Conservation (phyloP, 2,113 vertebrate species). For the Malurus cyaneus region DNA sequence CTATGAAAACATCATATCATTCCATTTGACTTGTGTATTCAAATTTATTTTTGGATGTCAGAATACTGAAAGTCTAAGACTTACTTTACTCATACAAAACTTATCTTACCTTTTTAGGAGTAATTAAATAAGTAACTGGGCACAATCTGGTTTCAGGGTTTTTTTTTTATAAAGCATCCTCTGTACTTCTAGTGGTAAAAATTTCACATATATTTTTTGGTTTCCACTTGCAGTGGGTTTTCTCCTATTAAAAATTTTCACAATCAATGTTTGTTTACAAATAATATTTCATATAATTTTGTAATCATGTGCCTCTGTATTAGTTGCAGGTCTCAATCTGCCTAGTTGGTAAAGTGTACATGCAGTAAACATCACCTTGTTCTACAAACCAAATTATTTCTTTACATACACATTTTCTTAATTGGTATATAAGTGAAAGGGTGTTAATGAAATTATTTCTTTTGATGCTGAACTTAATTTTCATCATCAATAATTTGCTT, state of each 20-base stretch:
- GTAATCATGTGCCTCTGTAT: not conserved
- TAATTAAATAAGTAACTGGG: not conserved
- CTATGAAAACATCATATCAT: not conserved
- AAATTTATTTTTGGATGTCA: not conserved
- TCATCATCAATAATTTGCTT: not conserved
- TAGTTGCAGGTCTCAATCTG: not conserved
- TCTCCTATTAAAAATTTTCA: slow-evolving; percentile 4
- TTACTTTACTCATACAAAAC: not conserved
- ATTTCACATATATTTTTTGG: not conserved
- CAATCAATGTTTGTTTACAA: not conserved
- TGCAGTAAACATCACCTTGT: not conserved
- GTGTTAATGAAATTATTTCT: slow-evolving; percentile 36
- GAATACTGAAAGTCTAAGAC: not conserved
- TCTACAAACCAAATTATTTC: not conserved
- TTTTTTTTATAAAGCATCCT: not conserved
- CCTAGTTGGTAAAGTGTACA: not conserved
- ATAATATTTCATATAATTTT: not conserved
- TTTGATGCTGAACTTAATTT: not conserved
- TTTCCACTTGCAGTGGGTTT: not conserved
- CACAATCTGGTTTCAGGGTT: not conserved
- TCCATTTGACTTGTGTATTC: not conserved
- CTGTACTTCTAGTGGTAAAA: not conserved
- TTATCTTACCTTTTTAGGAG: not conserved
- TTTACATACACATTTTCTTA: not conserved
- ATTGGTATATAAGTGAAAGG: not conserved